Percentiles rank a stretch among this genome's conserved stretches.
These are phyloP conservation scores for Cataglyphis hispanica DNA, from an alignment of 1,140 invertebrate genomes.

Conservation along the genomic window DNA sequence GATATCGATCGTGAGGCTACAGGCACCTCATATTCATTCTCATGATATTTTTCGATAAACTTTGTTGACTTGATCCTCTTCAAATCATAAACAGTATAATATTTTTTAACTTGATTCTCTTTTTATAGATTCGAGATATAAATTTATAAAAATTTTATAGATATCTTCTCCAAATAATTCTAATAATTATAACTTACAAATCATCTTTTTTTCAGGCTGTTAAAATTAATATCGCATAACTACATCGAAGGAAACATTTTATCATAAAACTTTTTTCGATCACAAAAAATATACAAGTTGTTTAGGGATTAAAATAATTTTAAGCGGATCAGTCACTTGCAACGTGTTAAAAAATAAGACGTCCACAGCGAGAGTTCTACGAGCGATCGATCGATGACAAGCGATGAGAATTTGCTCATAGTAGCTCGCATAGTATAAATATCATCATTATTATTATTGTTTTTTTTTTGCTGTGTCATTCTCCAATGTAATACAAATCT, in stretches of 20 bases:
- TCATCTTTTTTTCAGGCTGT: not conserved
- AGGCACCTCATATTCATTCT: slow-evolving; percentile 1
- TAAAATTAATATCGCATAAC: slow-evolving; percentile 3
- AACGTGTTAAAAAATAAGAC: slow-evolving; percentile 20
- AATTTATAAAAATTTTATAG: not conserved
- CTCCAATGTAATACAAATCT: slow-evolving; percentile 23
- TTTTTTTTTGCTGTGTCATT: slow-evolving; percentile 21
- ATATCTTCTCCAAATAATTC: not conserved
- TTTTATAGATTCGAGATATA: not conserved
- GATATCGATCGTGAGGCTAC: not conserved
- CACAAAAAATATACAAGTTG: not conserved
- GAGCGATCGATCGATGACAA: slow-evolving; percentile 20
- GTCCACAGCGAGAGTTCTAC: slow-evolving; percentile 38
- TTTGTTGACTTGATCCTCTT: not conserved
- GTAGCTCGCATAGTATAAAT: slow-evolving; percentile 31
- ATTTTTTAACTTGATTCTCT: not conserved
- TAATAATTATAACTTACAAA: not conserved
- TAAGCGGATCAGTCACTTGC: slow-evolving; percentile 3
- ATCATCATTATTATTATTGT: slow-evolving; percentile 43
- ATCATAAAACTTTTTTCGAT: not conserved
- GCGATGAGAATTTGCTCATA: slow-evolving; percentile 8
- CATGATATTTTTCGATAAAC: not conserved
- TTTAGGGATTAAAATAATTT: not conserved
- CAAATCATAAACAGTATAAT: not conserved
- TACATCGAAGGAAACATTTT: not conserved